Evolutionary conservation across 2,797 vertebrate species (phyloP), one percentile per base, ranked within the genome.

Genomic region (Ctenochaetus hawaiiensis): DNA sequence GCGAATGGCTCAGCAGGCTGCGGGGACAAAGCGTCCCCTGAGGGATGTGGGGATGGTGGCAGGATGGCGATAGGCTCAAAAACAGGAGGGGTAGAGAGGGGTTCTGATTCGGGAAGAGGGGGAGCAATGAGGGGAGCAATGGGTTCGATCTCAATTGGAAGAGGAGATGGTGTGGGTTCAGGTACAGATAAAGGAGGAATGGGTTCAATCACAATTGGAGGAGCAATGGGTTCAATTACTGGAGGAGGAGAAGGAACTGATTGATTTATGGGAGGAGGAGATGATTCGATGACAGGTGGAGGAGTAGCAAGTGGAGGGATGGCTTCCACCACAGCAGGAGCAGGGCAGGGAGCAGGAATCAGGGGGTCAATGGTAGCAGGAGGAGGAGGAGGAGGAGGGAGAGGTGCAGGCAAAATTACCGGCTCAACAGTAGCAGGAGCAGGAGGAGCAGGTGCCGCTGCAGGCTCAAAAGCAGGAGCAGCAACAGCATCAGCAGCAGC

Each of bases 391-490:
- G 81, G 44, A 54, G 78, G 26, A 4, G 26, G 26, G 26, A 30
- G 26, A 22, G 83, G 75, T 54, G 65, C 3, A 68, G 72, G 77
- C 59, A 76, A 70, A 81, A 78, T 68, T 48, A 81, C 68, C 11
- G 68, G 70, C 71, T 90, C 87, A 77, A 78, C 67, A 68, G 58
- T 64, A 70, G 71, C 80, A 75, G 67, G 17, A 75, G 60, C 5
- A 78, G 75, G n/a, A 49, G 44, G 26, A 72, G 80, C 41, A 52
- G 80, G 53, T 18, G 69, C 49, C 4, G n/a, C 78, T 53, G 75
- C 64, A 78, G 83, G 37, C 67, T 91, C 85, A 77, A 83, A 84
- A 90, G 85, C 84, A 73, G 90, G 54, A 85, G 81, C 80, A 63
- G 80, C 75, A 6, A 67, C 67, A 62, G 63, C 45, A 57, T 59